phyloP scores from a whole-genome alignment of 2,888 invertebrate species.

The Clivina fossor region DNA sequence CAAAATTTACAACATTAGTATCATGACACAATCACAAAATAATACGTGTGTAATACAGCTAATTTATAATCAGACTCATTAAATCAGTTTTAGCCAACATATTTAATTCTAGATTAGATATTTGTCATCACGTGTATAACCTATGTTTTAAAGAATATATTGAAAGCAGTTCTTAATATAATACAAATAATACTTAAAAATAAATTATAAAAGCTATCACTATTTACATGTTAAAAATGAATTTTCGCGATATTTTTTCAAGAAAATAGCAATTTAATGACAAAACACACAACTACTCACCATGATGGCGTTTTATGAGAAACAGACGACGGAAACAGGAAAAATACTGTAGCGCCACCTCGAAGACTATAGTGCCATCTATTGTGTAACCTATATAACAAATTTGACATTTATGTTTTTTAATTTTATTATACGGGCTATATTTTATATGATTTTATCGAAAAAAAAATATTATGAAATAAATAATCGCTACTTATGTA shows the following conservation, averaged over 20 bases:
- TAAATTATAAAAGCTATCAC: too few species aligned
- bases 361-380: conserved; percentile 12
- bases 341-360: conserved; percentile 27
- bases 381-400: neutral
- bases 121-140: conserved; percentile 39
- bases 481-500: too few species aligned
- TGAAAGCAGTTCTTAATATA: neutral
- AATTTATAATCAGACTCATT: conserved; percentile 51
- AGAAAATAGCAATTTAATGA: conserved; percentile 31
- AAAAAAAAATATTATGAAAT: too few species aligned
- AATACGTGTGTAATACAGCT: conserved; percentile 9
- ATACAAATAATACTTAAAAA: too few species aligned
- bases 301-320: conserved; percentile 50
- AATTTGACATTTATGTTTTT: conserved; percentile 8
- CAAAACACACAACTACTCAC: conserved; percentile 45
- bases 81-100: conserved; percentile 53
- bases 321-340: conserved; percentile 47
- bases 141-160: conserved; percentile 9
- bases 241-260: too few species aligned
- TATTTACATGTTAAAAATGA: too few species aligned
- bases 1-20: conserved; percentile 40
- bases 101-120: conserved; percentile 38
- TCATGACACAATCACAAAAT: too few species aligned
- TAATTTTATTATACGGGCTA: neutral
- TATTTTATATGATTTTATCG: neutral